Conservation (phyloP, 2,888 invertebrate genomes). For the Phytoseiulus persimilis region DNA sequence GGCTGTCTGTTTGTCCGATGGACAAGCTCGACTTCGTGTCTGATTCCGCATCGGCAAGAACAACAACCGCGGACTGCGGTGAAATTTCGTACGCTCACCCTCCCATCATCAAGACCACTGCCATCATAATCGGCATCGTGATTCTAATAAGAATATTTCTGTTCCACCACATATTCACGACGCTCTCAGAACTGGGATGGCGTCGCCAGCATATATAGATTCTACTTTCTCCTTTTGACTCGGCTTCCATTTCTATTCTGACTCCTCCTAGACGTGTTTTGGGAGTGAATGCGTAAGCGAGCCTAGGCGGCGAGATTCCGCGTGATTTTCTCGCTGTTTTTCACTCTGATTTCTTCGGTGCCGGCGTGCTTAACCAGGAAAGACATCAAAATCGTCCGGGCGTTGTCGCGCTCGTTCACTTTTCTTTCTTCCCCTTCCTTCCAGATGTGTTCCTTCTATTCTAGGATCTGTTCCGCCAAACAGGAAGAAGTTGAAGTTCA, state of each 20-base stretch:
- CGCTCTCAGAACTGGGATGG: neutral
- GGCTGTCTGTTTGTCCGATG: neutral
- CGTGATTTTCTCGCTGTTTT: neutral
- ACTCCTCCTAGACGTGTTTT: neutral
- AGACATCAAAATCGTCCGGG: neutral
- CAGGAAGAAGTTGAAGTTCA: neutral
- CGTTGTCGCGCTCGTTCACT: neutral
- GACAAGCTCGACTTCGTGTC: too few relatives aligned
- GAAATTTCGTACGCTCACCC: neutral
- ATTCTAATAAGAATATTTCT: neutral
- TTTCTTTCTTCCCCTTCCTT: neutral
- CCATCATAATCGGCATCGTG: neutral
- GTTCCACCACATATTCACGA: neutral
- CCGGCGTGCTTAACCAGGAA: neutral
- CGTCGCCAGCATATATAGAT: neutral
- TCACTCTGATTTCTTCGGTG: neutral
- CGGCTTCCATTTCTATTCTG: neutral
- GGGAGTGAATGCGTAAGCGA: neutral
- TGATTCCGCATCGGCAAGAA: neutral
- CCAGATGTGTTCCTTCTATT: neutral
- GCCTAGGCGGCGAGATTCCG: neutral
- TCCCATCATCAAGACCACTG: neutral
- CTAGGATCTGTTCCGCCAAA: neutral
- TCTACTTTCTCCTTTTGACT: neutral
- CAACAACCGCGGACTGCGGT: neutral